Conservation (phyloP, 2,888 invertebrate species). For the Anthophora plumipes region DNA sequence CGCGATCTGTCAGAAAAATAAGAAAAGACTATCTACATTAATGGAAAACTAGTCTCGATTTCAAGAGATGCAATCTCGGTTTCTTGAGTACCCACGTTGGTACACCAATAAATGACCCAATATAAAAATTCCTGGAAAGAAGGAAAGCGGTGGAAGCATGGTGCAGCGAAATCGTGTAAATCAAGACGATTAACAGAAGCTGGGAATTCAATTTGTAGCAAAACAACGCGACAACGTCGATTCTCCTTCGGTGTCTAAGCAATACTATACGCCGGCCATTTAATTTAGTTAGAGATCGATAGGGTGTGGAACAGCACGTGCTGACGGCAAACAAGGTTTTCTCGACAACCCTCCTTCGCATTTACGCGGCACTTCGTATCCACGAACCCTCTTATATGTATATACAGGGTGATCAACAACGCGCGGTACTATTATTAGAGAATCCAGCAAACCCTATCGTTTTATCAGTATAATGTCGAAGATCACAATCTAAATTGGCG, state of each 20-base stretch:
- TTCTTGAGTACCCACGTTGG: too few species aligned
- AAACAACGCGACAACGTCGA: constrained; percentile 26
- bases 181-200: constrained; percentile 13
- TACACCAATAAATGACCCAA: too few species aligned
- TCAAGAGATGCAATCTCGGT: too few species aligned
- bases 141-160: not conserved
- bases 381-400: constrained; percentile 56
- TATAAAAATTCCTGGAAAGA: not conserved
- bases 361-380: constrained; percentile 59
- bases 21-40: too few species aligned
- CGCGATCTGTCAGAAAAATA: too few species aligned
- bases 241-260: constrained; percentile 41
- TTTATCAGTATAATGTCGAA: constrained; percentile 51
- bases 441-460: constrained; percentile 46
- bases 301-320: constrained; percentile 62
- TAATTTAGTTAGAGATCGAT: constrained; percentile 66
- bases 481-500: constrained; percentile 53
- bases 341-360: constrained; percentile 58
- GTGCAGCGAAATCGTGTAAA: not conserved
- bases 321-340: constrained; percentile 61
- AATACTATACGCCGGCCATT: constrained; percentile 54
- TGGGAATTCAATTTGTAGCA: constrained; percentile 12
- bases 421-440: constrained; percentile 68
- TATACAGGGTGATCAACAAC: constrained; percentile 62
- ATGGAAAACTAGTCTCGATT: too few species aligned